Evolutionary conservation across 2,113 vertebrate genomes (phyloP).

Genomic region (Lasiurus borealis): DNA sequence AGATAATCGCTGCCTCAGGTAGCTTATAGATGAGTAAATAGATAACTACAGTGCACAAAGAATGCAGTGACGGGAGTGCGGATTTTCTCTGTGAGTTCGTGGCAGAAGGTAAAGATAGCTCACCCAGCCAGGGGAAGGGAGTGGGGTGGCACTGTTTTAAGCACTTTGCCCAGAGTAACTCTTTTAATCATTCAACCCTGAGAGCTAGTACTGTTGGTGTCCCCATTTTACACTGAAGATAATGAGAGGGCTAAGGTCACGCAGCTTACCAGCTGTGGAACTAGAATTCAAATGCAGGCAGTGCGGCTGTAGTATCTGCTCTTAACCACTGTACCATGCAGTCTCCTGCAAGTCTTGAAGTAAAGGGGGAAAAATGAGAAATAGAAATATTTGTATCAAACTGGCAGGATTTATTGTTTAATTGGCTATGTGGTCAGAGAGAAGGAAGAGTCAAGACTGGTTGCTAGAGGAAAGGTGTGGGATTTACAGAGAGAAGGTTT

Average conservation of each 20-base stretch:
- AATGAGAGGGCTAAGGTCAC: not conserved
- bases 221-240: not conserved
- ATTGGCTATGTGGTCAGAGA: not conserved
- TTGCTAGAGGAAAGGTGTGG: not conserved
- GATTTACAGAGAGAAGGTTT: not conserved
- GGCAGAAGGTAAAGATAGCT: not conserved
- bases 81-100: not conserved
- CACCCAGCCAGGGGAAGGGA: too few species aligned
- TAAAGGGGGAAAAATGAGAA: not conserved
- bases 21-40: not conserved
- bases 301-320: not conserved
- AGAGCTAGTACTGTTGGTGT: not conserved
- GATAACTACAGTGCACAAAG: not conserved
- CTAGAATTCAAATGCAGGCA: not conserved
- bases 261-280: not conserved
- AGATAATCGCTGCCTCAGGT: not conserved
- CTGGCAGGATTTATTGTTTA: not conserved
- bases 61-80: not conserved
- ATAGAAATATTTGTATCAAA: not conserved
- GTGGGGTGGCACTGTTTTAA: not conserved
- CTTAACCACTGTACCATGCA: not conserved
- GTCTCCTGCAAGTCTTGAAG: conserved; percentile 19
- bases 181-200: not conserved
- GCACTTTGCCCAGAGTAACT: not conserved
- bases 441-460: not conserved